Evolutionary conservation across 2,888 invertebrate genomes (phyloP), one percentile per base, ranked within the genome.

Genomic region (Cosmia trapezina): DNA sequence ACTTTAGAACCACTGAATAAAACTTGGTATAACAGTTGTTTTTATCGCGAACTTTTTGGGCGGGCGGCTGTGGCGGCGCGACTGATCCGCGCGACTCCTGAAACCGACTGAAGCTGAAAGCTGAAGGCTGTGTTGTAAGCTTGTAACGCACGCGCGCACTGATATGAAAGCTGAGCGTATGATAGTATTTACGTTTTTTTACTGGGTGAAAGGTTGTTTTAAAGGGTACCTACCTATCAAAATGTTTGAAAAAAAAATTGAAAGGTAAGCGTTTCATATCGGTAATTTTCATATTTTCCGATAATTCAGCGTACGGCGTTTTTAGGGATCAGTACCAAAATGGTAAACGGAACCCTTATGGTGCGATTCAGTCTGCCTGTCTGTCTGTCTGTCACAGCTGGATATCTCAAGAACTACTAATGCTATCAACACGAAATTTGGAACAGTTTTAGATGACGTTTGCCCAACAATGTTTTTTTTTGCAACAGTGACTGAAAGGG

Each of bases 81-180:
- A 75, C 78, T 69, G 53, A 60, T 66, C 71, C 72, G 22, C 73
- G 47, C 80, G 77, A 61, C 66, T 53, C 72, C 81, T 79, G 72
- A 72, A 70, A 73, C 75, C 73, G 64, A 85, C 85, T 85, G 86
- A 77, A 85, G 84, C 71, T 62, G n/a, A n/a, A 77, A 85, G 84
- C 71, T 83, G 62, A 74, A 85, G 80, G 82, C 66, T 78, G 37
- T 78, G 56, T n/a, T 56, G 59, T 53, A 64, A 67, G 78, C 63
- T 60, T 11, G 28, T n/a, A 67, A 77, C 81, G 81, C 83, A 85
- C 85, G 73, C 76, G 84, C 84, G 83, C 84, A 85, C 70, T 70
- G 11, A n/a, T 37, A 64, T 33, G 49, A 41, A 62, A 53, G 51
- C 66, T 70, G 17, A 22, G 28, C 11, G 22, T 62, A 63, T 61